phyloP scores from a whole-genome alignment of 2,113 vertebrate genomes.

The Falco punctatus region DNA sequence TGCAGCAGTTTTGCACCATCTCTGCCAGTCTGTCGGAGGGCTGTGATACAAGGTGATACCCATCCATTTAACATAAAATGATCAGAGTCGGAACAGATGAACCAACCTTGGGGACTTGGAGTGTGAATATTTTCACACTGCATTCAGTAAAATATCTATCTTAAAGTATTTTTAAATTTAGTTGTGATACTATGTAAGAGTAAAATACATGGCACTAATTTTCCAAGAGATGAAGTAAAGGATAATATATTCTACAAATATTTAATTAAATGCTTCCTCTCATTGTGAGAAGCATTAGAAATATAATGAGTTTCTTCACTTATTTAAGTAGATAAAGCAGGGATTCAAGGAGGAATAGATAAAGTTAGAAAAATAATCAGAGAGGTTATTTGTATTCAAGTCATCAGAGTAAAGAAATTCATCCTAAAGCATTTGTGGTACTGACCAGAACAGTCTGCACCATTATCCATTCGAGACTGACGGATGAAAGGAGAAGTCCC shows the following conservation, averaged over 20 bases:
- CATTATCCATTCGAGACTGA: background rate
- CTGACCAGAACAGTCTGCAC: background rate
- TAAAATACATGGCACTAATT: background rate
- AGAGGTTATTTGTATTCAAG: background rate
- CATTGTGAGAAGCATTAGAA: background rate
- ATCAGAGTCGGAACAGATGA: background rate
- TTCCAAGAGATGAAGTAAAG: background rate
- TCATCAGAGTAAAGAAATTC: background rate
- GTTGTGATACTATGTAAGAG: background rate
- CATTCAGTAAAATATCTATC: background rate
- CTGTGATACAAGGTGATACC: background rate
- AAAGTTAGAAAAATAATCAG: background rate
- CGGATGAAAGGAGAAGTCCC: background rate
- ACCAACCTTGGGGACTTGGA: background rate
- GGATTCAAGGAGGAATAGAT: background rate
- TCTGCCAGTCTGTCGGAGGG: background rate
- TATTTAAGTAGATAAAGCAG: background rate
- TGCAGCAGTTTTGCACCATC: fast-evolving
- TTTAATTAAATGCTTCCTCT: background rate
- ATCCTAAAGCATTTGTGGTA: background rate
- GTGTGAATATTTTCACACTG: background rate
- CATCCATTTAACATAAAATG: background rate
- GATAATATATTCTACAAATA: background rate
- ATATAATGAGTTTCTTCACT: background rate
- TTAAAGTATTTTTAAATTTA: background rate